phyloP scores from a whole-genome alignment of 2,113 vertebrate genomes.

The Platichthys stellatus region DNA sequence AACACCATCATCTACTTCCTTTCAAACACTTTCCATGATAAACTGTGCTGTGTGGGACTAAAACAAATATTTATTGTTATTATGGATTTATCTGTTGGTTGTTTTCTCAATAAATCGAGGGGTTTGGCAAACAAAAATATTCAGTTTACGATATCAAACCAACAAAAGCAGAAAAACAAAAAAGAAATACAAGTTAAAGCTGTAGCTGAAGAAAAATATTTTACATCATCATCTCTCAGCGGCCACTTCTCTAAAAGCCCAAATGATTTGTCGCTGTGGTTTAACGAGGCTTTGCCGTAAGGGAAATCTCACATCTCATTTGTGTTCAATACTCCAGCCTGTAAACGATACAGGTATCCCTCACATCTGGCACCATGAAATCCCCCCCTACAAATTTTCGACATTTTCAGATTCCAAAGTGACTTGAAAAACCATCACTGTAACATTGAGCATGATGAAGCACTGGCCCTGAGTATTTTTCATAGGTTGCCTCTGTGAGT shows the following conservation, averaged over 20 bases:
- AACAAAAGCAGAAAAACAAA: neutral
- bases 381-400: constrained; percentile 19
- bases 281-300: constrained; percentile 5
- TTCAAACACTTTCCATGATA: constrained; percentile 8
- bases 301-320: constrained; percentile 33
- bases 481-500: constrained; percentile 24
- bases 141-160: neutral
- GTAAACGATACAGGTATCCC: constrained; percentile 49
- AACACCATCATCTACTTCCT: constrained; percentile 17
- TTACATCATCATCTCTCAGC: too few species aligned
- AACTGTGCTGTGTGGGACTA: neutral
- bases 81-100: neutral
- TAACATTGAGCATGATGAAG: constrained; percentile 50
- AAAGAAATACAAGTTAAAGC: too few species aligned
- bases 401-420: constrained; percentile 49
- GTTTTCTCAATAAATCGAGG: neutral
- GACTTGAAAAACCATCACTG: constrained; percentile 33
- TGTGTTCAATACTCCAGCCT: constrained; percentile 36
- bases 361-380: constrained; percentile 56
- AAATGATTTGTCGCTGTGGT: constrained; percentile 12
- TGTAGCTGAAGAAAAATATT: too few species aligned
- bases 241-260: too few species aligned
- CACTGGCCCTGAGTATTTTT: constrained; percentile 7
- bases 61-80: neutral
- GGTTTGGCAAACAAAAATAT: neutral